These are phyloP conservation scores for Samia ricini DNA, from an alignment of 1,140 invertebrate genomes.

Conservation along the genomic window DNA sequence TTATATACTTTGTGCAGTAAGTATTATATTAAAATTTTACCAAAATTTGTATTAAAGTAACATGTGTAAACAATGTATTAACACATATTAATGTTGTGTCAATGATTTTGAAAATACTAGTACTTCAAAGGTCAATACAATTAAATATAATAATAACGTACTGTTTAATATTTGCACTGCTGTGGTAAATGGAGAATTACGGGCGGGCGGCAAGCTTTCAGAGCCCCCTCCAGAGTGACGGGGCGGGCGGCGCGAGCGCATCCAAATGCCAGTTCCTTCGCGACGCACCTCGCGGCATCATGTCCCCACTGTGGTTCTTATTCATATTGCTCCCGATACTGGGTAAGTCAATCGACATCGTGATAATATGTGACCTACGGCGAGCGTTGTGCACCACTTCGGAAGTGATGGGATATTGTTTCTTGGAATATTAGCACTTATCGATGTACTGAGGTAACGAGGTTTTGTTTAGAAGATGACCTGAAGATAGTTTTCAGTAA, in stretches of 20 bases:
- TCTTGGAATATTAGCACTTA: not conserved
- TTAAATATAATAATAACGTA: not conserved
- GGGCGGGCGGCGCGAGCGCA: slow-evolving; percentile 55
- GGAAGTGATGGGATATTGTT: slow-evolving; percentile 19
- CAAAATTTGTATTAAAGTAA: no score
- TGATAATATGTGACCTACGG: slow-evolving; percentile 12
- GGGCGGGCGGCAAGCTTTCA: slow-evolving; percentile 65
- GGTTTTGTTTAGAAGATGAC: not conserved
- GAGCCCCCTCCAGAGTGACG: slow-evolving; percentile 30
- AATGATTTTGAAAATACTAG: not conserved
- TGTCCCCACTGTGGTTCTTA: slow-evolving; percentile 69
- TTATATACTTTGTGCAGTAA: no score
- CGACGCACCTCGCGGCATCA: slow-evolving; percentile 63
- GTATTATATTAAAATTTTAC: no score
- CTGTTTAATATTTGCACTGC: not conserved
- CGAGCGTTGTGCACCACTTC: slow-evolving; percentile 15
- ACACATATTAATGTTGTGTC: no score
- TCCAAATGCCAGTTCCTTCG: slow-evolving; percentile 45
- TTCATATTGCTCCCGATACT: slow-evolving; percentile 64
- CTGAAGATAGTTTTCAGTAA: not conserved
- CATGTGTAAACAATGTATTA: no score
- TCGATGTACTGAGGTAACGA: not conserved
- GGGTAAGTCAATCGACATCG: slow-evolving; percentile 52
- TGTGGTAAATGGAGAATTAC: slow-evolving; percentile 6
- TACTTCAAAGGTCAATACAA: not conserved